These are phyloP conservation scores for Acheta domesticus DNA, from an alignment of 2,888 invertebrate species.

Conservation along the genomic window DNA sequence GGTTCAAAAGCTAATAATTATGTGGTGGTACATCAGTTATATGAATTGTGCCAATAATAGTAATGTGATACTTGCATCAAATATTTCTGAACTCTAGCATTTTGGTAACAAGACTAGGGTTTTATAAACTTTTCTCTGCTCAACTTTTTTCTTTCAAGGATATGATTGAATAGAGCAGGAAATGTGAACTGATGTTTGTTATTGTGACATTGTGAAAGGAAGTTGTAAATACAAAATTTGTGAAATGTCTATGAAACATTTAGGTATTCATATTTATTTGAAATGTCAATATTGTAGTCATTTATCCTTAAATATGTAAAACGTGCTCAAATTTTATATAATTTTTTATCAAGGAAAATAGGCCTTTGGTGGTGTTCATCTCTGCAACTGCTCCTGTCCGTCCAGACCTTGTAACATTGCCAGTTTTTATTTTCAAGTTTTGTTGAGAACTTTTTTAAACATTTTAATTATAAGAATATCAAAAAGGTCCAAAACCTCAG, in stretches of 20 bases:
- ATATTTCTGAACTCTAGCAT: background rate
- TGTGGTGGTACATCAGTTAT: no score
- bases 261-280: background rate
- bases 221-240: no score
- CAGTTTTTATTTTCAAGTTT: background rate
- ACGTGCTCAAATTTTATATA: background rate
- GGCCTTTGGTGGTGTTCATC: background rate
- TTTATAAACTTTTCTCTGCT: slow-evolving; percentile 1
- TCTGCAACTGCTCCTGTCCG: background rate
- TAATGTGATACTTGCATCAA: no score
- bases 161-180: background rate
- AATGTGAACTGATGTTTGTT: background rate
- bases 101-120: background rate
- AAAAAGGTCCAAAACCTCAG: no score
- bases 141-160: background rate
- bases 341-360: background rate
- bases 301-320: background rate
- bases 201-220: background rate
- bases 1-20: no score
- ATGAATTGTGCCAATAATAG: no score
- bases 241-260: no score
- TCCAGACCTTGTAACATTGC: background rate
- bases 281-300: background rate
- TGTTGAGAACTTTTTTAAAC: background rate
- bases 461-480: no score